phyloP scores from a whole-genome alignment of 2,888 invertebrate species.

The Polydrusus tereticollis region DNA sequence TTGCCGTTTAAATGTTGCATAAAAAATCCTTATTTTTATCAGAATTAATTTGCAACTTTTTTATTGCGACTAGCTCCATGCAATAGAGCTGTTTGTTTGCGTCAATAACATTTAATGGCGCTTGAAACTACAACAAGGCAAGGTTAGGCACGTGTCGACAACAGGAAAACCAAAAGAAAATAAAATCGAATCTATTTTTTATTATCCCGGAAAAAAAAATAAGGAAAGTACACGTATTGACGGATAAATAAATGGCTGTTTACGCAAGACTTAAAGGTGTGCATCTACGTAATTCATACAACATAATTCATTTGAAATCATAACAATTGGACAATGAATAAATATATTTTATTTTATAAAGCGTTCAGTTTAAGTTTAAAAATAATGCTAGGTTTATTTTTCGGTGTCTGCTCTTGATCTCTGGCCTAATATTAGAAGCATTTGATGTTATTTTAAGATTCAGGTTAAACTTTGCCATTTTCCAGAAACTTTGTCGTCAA shows the following conservation, averaged over 20 bases:
- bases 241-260: neutral
- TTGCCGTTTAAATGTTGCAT: too few species aligned
- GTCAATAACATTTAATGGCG: neutral
- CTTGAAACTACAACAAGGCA: neutral
- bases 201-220: neutral
- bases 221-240: neutral
- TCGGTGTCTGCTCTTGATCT: neutral
- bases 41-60: neutral
- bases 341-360: slow-evolving; percentile 24
- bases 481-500: neutral
- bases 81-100: neutral
- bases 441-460: slow-evolving; percentile 20
- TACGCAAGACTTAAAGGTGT: slow-evolving; percentile 30
- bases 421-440: neutral
- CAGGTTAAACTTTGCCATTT: neutral
- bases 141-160: neutral
- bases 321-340: slow-evolving; percentile 32
- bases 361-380: slow-evolving; percentile 19
- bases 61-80: neutral
- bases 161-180: neutral
- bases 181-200: neutral
- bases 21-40: neutral
- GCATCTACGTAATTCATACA: slow-evolving; percentile 6
- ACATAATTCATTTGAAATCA: slow-evolving; percentile 26
- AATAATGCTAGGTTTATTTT: slow-evolving; percentile 25